A percentile compares a stretch with the other conserved stretches of the same genome.
Conservation (phyloP, 2,797 vertebrate species). For the Loriculus beryllinus region DNA sequence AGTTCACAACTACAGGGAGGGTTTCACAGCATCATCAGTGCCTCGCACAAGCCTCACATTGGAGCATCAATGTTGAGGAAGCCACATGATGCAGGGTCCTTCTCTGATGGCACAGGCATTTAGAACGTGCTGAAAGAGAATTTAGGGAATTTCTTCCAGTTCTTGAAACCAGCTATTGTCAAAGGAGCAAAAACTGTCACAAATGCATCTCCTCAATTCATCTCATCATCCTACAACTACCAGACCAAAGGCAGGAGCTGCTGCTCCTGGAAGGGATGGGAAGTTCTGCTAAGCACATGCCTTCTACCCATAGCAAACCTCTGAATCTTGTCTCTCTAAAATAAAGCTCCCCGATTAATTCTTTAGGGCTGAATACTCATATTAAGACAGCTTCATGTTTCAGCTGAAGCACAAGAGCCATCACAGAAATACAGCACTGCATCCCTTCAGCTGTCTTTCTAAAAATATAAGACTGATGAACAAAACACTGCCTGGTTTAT, state of each 20-base stretch:
- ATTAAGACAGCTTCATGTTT: not conserved
- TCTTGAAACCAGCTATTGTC: not conserved
- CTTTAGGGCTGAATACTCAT: not conserved
- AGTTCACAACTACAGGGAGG: not conserved
- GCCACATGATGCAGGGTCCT: not conserved
- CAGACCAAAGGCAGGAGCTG: not conserved
- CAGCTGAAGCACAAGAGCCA: not conserved
- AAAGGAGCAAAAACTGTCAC: not conserved
- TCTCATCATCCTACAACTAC: not conserved
- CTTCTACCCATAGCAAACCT: not conserved
- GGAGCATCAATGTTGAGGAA: not conserved
- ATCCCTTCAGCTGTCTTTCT: not conserved
- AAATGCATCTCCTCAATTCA: not conserved
- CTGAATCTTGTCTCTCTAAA: not conserved
- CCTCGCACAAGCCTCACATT: not conserved
- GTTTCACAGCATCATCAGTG: conserved; percentile 1
- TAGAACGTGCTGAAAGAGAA: not conserved
- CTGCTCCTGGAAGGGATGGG: not conserved
- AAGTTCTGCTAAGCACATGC: not conserved
- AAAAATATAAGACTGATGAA: not conserved
- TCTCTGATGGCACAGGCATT: not conserved
- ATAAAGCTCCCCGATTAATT: not conserved
- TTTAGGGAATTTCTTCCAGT: not conserved
- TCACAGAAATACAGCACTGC: not conserved
- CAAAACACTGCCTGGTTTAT: not conserved